Evolutionary conservation across 1,140 invertebrate species (phyloP), one percentile per base, ranked within the genome.

Genomic region (Ips nitidus): DNA sequence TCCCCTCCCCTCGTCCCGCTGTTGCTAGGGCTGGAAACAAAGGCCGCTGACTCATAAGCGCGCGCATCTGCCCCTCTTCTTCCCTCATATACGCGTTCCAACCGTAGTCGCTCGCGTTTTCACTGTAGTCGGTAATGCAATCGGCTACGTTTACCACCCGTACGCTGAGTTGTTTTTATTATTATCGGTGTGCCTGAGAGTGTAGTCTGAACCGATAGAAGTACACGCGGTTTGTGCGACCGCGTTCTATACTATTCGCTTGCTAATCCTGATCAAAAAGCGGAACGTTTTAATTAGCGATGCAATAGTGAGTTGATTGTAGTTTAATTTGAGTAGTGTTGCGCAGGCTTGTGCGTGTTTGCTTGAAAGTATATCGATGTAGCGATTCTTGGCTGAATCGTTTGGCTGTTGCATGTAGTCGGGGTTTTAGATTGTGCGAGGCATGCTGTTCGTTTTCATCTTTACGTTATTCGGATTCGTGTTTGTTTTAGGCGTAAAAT

Each of bases 21-120:
- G 69, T 71, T 71, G 69, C 69, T 71, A 71, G 57, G 69, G 57
- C 47, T 62, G 5, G 63, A 57, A 72, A 74, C 74, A 74, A 75
- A 74, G 72, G 58, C 60, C 40, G 73, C 66, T 72, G 74, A 70
- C 73, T 75, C 70, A 70, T 70, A 65, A 72, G 72, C 71, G 74
- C 74, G 52, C 40, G 55, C 41, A 56, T 41, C 63, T 40, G 43
- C 57, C 64, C 64, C 63, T 42, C 65, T 8, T 8, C 7, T 22
- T 52, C 64, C 72, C 41, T 41, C 22, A 47, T 47, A 47, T 45
- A 61, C 59, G 39, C 38, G 56, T 58, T 58, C 40, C 45, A 50
- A 50, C 22, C 45, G 45, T 50, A 50, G 45, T 50, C 45, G 45
- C 6, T 22, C 45, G 45, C 22, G 45, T 50, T 50, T 50, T 50